Conservation (phyloP, 1,140 invertebrate genomes). For the Papilio polytes region DNA sequence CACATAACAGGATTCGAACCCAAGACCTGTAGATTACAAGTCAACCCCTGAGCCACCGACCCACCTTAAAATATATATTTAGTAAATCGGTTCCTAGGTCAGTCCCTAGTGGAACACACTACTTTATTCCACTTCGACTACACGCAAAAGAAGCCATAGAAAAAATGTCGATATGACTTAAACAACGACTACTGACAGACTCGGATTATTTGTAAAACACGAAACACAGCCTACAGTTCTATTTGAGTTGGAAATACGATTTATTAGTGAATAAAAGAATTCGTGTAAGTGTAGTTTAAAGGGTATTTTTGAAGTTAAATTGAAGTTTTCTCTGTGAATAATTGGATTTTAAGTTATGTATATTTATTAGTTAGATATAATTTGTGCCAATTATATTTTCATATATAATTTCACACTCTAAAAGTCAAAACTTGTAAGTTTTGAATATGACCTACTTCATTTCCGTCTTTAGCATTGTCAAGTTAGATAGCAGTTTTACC, state of each 20-base stretch:
- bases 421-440: not conserved
- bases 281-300: not conserved
- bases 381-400: not conserved
- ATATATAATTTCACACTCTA: not conserved
- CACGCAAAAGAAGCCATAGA: conserved; percentile 33
- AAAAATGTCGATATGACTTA: conserved; percentile 36
- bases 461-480: not conserved
- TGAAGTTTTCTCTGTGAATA: not conserved
- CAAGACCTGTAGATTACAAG: no score
- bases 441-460: not conserved
- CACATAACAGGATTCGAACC: no score
- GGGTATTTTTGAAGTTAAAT: not conserved
- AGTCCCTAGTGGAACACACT: conserved; percentile 14
- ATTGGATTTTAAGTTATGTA: not conserved
- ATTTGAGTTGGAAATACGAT: not conserved
- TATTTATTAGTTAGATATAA: not conserved
- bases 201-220: conserved; percentile 5
- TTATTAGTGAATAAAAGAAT: not conserved
- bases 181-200: conserved; percentile 14
- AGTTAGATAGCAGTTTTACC: not conserved
- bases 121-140: conserved; percentile 8
- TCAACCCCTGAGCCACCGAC: no score
- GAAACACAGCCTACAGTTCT: not conserved
- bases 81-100: conserved; percentile 20
- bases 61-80: not conserved